These are phyloP conservation scores for Vesta saturnalis DNA, from an alignment of 2,888 invertebrate genomes.

Conservation along the genomic window DNA sequence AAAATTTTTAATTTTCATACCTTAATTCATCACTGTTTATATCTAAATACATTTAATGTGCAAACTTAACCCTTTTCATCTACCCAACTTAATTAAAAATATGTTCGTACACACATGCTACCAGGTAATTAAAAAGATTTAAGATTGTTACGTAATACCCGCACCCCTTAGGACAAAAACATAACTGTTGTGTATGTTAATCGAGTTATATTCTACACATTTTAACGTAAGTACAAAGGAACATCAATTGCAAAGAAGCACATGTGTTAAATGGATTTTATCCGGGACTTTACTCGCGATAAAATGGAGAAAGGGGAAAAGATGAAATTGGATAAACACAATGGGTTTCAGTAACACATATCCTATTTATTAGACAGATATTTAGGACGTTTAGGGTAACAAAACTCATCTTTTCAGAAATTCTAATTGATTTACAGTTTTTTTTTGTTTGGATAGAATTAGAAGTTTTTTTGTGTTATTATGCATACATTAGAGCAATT, in stretches of 20 bases:
- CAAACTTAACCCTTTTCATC: too few species aligned
- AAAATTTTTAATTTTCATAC: too few species aligned
- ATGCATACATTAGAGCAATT: background rate
- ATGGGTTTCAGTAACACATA: constrained; percentile 29
- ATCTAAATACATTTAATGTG: too few species aligned
- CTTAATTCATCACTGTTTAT: too few species aligned
- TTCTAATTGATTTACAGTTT: too few species aligned
- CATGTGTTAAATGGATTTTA: constrained; percentile 39
- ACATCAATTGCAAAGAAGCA: constrained; percentile 33
- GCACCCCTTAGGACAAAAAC: constrained; percentile 22
- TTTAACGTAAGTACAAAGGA: constrained; percentile 27
- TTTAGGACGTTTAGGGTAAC: constrained; percentile 21
- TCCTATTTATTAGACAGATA: constrained; percentile 24
- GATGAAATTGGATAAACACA: constrained; percentile 28
- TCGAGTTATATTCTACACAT: constrained; percentile 21
- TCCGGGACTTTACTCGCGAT: constrained; percentile 23
- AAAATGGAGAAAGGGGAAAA: constrained; percentile 29
- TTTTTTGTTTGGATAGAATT: too few species aligned
- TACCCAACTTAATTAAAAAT: constrained; percentile 32
- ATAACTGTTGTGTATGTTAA: constrained; percentile 30
- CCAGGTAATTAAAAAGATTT: constrained; percentile 39
- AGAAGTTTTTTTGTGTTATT: constrained; percentile 11
- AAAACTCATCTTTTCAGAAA: constrained; percentile 12
- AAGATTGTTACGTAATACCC: constrained; percentile 21
- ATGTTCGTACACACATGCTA: constrained; percentile 36